Conservation (phyloP, 2,888 invertebrate genomes). For the Bimastos eiseni region DNA sequence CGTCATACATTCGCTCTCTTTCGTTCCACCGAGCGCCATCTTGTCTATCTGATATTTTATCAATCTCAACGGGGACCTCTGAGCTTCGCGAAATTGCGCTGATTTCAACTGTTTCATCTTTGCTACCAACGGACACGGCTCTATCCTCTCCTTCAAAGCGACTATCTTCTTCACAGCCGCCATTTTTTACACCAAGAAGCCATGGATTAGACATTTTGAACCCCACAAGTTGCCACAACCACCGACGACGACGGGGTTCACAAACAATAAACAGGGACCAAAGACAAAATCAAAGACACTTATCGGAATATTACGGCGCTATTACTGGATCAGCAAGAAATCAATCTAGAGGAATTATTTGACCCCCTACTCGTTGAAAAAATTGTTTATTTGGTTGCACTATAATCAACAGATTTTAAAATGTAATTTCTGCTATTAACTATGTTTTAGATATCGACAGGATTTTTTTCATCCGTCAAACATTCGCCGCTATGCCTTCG, state of each 20-base stretch:
- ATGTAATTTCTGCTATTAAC: too few species aligned
- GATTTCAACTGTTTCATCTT: not conserved
- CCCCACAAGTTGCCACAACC: not conserved
- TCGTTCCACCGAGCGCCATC: not conserved
- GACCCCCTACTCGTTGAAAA: too few species aligned
- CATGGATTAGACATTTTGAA: slow-evolving; percentile 15
- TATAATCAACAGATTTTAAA: too few species aligned
- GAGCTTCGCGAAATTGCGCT: not conserved
- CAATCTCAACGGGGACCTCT: not conserved
- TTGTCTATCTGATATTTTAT: not conserved
- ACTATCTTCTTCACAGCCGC: not conserved
- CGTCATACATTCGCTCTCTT: not conserved
- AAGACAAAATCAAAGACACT: not conserved
- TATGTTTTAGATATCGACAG: too few species aligned
- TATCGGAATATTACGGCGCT: too few species aligned
- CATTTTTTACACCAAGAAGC: not conserved
- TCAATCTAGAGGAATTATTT: too few species aligned
- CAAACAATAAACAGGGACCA: not conserved
- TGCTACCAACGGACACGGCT: not conserved
- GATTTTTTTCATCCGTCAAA: too few species aligned
- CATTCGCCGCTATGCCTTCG: too few species aligned
- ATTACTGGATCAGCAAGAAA: too few species aligned
- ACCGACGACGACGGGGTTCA: not conserved
- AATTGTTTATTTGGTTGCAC: too few species aligned
- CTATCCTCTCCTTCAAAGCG: not conserved